Base-by-base conservation (phyloP, 2,797 vertebrate genomes). In the Brachymystax lenok region DNA sequence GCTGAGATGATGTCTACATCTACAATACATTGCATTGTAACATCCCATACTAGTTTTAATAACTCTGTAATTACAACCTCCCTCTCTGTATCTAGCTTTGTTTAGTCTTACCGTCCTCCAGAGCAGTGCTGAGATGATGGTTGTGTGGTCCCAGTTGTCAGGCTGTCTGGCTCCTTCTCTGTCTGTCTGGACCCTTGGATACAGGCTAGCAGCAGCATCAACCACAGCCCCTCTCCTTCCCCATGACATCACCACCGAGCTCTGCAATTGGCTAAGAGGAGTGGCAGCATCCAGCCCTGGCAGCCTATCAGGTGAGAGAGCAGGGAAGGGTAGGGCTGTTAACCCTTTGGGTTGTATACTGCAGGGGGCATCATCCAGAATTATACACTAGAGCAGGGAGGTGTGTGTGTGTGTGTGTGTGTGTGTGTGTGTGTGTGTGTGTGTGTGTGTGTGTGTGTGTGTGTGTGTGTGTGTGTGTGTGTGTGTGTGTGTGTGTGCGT, bases 191-290 rank as follows among this genome's bases (percentile, higher is more conserved):
- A 78, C 86, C 83, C 84, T 84, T 75, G 68, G 90, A 91, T 88
- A 82, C 89, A 91, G 89, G 87, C 85, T 73, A 89, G 82, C 84
- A 90, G 63, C 89, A 92, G 92, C 90, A 92, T 92, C 91, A 90
- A 90, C 91, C 91, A 90, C 90, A 92, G 89, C 89, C 90, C 87
- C 86, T 84, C 75, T 17, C 78, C 89, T 85, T 86, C 86, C 84
- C 73, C 84, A 93, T 93, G 92, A 93, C 92, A 93, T 93, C 92
- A 93, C 87, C 87, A 80, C 75, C 77, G 80, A 87, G 85, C 67
- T 0, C 30, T 77, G 78, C 78, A 6, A 93, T 93, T 92, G 92
- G 92, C 80, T 74, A 0, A 50, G 77, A 85, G 71, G 79, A 69
- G 84, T 88, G 91, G 89, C 91, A 91, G 88, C 87, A 92, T 86